Evolutionary conservation across 1,140 invertebrate genomes (phyloP).

Genomic region (Drosophila carrolli): DNA sequence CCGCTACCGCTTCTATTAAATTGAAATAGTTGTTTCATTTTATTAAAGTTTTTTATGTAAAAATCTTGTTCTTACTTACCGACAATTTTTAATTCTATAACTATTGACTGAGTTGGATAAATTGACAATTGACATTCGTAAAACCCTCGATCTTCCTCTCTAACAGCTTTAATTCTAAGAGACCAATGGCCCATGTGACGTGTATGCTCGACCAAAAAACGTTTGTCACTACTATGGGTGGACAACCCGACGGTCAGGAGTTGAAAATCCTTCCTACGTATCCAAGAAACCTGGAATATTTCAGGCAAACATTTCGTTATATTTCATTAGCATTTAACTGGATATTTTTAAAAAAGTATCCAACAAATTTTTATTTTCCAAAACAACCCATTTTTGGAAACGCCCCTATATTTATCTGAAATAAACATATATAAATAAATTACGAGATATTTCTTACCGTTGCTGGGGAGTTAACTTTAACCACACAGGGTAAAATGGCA

Average conservation of each 20-base stretch:
- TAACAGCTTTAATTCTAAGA: conserved; percentile 90
- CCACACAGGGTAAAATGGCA: conserved; percentile 89
- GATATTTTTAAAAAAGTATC: too few relatives aligned
- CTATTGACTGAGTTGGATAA: conserved; percentile 91
- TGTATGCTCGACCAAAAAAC: conserved; percentile 93
- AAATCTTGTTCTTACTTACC: conserved; percentile 86
- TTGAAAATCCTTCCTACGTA: conserved; percentile 89
- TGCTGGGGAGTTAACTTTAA: conserved; percentile 88
- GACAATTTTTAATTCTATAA: conserved; percentile 90
- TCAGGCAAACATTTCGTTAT: background rate
- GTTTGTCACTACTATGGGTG: conserved; percentile 90
- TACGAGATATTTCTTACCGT: conserved; percentile 87
- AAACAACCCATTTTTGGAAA: too few relatives aligned
- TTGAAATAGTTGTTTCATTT: background rate
- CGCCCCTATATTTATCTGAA: too few relatives aligned
- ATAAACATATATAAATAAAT: background rate
- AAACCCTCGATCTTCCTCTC: conserved; percentile 89
- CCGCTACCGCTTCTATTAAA: conserved; percentile 88
- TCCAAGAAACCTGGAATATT: conserved; percentile 88
- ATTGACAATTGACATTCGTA: conserved; percentile 93
- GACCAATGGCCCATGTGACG: conserved; percentile 90
- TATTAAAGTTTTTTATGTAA: background rate
- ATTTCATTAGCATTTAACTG: too few relatives aligned
- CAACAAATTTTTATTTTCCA: too few relatives aligned
- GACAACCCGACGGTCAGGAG: conserved; percentile 90